Conservation (phyloP, 2,888 invertebrate genomes). For the Achlya flavicornis region DNA sequence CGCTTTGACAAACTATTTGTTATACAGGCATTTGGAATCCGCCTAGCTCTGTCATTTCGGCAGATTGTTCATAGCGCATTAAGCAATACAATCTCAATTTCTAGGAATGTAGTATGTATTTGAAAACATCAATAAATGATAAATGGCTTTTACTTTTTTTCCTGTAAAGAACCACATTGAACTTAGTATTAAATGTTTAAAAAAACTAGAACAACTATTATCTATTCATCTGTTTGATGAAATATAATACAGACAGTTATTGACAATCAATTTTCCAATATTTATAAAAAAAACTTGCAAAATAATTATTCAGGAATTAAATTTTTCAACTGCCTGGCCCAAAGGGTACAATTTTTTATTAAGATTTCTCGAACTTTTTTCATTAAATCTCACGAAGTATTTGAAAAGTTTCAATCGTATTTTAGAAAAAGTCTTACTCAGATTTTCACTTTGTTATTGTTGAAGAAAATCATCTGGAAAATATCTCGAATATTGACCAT, state of each 20-base stretch:
- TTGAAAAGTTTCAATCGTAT: conserved; percentile 59
- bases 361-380: conserved; percentile 67
- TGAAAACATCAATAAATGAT: not conserved
- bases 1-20: conserved; percentile 50
- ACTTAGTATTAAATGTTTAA: too few relatives aligned
- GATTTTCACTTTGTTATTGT: conserved; percentile 47
- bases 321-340: conserved; percentile 29
- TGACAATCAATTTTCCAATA: not conserved
- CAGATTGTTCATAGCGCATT: conserved; percentile 37
- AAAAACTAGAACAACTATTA: too few relatives aligned
- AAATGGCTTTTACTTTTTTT: too few relatives aligned
- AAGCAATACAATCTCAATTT: not conserved
- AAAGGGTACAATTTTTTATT: conserved; percentile 68
- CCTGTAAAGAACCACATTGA: too few relatives aligned
- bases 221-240: not conserved
- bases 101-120: not conserved
- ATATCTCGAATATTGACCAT: conserved; percentile 13
- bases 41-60: conserved; percentile 39
- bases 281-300: conserved; percentile 22
- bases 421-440: conserved; percentile 50
- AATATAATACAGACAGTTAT: not conserved
- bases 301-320: conserved; percentile 40
- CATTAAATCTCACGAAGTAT: conserved; percentile 69
- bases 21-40: conserved; percentile 38
- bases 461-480: conserved; percentile 32